phyloP scores from a whole-genome alignment of 2,113 vertebrate genomes.

The Mobula birostris region DNA sequence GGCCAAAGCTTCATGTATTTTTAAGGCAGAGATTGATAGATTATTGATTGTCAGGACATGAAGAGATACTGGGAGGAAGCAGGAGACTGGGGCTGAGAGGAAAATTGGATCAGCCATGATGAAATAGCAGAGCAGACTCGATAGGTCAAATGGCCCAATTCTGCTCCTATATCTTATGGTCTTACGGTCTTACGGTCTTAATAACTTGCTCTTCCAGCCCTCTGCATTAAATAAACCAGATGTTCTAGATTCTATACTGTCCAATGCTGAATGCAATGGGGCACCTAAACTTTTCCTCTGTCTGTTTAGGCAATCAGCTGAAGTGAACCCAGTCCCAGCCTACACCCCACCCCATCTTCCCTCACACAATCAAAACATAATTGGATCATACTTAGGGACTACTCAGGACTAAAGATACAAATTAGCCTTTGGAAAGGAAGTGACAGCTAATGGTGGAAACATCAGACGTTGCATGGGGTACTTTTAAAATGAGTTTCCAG shows the following conservation, averaged over 20 bases:
- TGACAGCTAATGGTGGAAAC: background rate
- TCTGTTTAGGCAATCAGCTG: background rate
- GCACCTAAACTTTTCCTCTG: background rate
- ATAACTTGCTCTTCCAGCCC: background rate
- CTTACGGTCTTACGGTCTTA: no score
- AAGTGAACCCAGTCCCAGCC: background rate
- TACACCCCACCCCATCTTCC: background rate
- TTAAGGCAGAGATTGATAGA: no score
- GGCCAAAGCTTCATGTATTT: no score
- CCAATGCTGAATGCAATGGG: no score
- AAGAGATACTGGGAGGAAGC: no score
- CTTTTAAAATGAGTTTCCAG: background rate
- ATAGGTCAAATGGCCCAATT: no score
- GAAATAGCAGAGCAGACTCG: no score
- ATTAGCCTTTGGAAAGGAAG: background rate
- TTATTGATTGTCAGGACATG: no score
- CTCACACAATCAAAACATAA: background rate
- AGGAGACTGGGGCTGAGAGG: no score
- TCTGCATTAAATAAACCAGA: background rate
- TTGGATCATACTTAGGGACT: background rate
- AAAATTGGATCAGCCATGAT: no score
- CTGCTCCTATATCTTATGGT: no score
- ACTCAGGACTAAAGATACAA: background rate
- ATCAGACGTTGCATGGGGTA: no score
- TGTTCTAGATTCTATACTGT: background rate